Conservation (phyloP, 2,113 vertebrate species). For the Siphamia tubifer region DNA sequence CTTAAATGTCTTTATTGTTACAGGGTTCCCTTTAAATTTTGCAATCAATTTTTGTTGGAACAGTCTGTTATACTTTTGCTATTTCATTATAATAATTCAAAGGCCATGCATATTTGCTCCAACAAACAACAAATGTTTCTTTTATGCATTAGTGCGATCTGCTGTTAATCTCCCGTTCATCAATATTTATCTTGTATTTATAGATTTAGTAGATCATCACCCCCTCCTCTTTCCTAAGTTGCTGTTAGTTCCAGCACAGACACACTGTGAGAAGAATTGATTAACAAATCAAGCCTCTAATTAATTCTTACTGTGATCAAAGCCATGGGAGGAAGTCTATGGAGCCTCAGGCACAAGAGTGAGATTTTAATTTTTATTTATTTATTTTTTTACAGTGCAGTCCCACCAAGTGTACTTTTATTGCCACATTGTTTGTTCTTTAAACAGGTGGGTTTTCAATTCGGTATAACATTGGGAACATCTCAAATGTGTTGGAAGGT, state of each 20-base stretch:
- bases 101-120: no score
- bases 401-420: neutral
- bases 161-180: slow-evolving; percentile 36
- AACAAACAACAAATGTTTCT: no score
- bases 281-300: slow-evolving; percentile 65
- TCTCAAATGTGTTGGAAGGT: slow-evolving; percentile 14
- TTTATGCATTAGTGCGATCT: slow-evolving; percentile 15
- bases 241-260: slow-evolving; percentile 19
- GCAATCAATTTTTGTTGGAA: no score
- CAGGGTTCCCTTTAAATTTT: no score
- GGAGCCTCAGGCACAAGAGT: neutral
- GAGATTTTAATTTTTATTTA: no score
- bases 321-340: slow-evolving; percentile 29
- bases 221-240: neutral
- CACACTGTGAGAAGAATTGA: slow-evolving; percentile 50
- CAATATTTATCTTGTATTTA: slow-evolving; percentile 54
- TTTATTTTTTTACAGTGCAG: slow-evolving; percentile 7
- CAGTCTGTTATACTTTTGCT: no score
- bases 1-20: no score
- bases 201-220: slow-evolving; percentile 26
- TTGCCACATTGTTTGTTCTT: slow-evolving; percentile 26
- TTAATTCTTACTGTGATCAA: slow-evolving; percentile 62
- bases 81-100: no score
- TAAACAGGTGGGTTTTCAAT: slow-evolving; percentile 17
- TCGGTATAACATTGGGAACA: neutral